These are phyloP conservation scores for Merodon equestris DNA, from an alignment of 2,888 invertebrate species.

Conservation along the genomic window DNA sequence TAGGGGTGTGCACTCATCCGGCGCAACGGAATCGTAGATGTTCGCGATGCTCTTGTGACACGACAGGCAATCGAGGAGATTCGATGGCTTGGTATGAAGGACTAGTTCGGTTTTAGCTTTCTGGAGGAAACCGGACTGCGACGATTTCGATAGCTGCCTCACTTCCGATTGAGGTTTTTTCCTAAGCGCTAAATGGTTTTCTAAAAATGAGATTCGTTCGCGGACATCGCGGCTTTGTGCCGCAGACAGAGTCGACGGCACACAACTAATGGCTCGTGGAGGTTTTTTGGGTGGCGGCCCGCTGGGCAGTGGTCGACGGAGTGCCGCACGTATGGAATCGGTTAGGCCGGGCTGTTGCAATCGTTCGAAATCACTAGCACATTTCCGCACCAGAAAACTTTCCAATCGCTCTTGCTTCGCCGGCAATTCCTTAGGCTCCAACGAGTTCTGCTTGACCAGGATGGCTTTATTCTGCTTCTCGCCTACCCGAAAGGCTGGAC, in stretches of 20 bases:
- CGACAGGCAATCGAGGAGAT: slow-evolving; percentile 69
- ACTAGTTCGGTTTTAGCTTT: slow-evolving; percentile 70
- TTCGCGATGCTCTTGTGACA: slow-evolving; percentile 69
- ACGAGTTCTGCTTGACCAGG: slow-evolving; percentile 69
- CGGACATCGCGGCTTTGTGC: slow-evolving; percentile 64
- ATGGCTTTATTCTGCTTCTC: slow-evolving; percentile 69
- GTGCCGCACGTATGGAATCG: slow-evolving; percentile 83
- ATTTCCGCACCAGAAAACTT: slow-evolving; percentile 71
- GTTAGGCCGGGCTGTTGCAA: slow-evolving; percentile 74
- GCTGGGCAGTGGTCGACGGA: slow-evolving; percentile 84
- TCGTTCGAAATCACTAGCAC: slow-evolving; percentile 73
- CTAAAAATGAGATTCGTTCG: slow-evolving; percentile 67
- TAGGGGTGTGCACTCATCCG: slow-evolving; percentile 41
- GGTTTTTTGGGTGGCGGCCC: slow-evolving; percentile 89
- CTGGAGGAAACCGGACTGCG: slow-evolving; percentile 50
- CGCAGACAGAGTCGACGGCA: slow-evolving; percentile 20
- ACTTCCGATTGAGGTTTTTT: slow-evolving; percentile 69
- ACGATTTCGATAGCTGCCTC: slow-evolving; percentile 52
- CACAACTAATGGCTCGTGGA: slow-evolving; percentile 79
- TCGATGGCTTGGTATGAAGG: slow-evolving; percentile 64
- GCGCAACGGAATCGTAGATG: slow-evolving; percentile 69
- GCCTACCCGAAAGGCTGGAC: slow-evolving; percentile 80
- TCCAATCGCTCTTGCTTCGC: slow-evolving; percentile 59
- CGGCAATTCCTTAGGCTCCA: slow-evolving; percentile 60
- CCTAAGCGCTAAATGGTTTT: slow-evolving; percentile 71